Percentiles rank a stretch among this genome's conserved stretches.
phyloP scores from a whole-genome alignment of 1,140 invertebrate genomes.

The Drosophila tani region DNA sequence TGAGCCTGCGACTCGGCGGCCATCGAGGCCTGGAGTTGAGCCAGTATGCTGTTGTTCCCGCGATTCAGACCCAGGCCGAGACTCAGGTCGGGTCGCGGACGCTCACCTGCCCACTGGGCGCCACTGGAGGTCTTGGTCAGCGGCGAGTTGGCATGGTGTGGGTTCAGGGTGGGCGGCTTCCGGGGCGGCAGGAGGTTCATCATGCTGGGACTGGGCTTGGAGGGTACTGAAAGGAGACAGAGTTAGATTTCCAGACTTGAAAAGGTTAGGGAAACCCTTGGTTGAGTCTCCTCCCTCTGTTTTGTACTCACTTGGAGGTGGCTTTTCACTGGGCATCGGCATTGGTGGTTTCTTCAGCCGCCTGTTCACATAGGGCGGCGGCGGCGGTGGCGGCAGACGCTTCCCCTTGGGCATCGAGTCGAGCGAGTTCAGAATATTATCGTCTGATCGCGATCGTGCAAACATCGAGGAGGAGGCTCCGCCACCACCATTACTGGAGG shows the following conservation, averaged over 20 bases:
- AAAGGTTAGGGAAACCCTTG: too few relatives aligned
- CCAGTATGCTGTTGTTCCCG: conserved; percentile 73
- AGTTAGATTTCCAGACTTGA: neutral
- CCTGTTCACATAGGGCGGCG: conserved; percentile 85
- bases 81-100: conserved; percentile 65
- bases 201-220: conserved; percentile 56
- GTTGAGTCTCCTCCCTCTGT: too few relatives aligned
- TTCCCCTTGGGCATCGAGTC: conserved; percentile 88
- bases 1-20: conserved; percentile 32
- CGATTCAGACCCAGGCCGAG: conserved; percentile 51
- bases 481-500: neutral
- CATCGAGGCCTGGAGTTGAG: conserved; percentile 77
- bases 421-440: conserved; percentile 90
- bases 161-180: conserved; percentile 72
- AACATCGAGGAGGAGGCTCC: conserved; percentile 86
- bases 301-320: conserved; percentile 78
- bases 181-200: conserved; percentile 65
- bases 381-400: conserved; percentile 90
- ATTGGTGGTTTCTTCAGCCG: conserved; percentile 81
- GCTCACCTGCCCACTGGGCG: conserved; percentile 79
- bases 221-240: conserved; percentile 63
- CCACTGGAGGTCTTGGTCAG: conserved; percentile 79
- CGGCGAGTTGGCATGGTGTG: conserved; percentile 68
- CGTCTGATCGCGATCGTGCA: conserved; percentile 90
- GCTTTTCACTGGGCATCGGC: conserved; percentile 79